Percentiles rank a stretch among this genome's conserved stretches.
Conservation (phyloP, 2,797 vertebrate species). For the Notoglanidium macrostoma region DNA sequence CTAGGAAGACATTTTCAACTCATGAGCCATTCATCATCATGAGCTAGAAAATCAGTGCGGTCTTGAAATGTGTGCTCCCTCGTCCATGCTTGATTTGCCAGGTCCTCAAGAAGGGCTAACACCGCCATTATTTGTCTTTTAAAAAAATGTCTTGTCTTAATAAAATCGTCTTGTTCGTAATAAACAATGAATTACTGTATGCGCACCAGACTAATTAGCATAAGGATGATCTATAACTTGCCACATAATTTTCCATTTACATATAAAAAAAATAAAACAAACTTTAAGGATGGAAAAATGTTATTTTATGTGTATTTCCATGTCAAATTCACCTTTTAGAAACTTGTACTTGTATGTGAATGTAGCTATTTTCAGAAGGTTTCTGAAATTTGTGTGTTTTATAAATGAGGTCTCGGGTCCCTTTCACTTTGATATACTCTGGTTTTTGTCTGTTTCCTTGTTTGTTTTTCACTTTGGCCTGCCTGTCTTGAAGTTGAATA, state of each 20-base stretch:
- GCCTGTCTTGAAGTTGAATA: not conserved
- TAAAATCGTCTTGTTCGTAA: not conserved
- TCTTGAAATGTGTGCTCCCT: not conserved
- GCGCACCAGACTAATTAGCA: not conserved
- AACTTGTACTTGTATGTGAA: not conserved
- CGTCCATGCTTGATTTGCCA: not conserved
- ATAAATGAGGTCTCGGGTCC: not conserved
- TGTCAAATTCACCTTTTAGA: not conserved
- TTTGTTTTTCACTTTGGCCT: not conserved
- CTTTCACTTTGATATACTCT: too few species aligned
- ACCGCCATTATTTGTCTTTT: not conserved
- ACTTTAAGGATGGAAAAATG: not conserved
- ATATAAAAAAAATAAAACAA: not conserved
- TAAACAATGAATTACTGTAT: not conserved
- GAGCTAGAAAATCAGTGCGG: not conserved
- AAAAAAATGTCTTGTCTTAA: too few species aligned
- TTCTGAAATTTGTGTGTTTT: not conserved
- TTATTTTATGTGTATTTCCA: not conserved
- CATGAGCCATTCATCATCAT: constrained; percentile 16
- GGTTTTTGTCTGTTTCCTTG: not conserved
- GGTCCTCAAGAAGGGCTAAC: not conserved
- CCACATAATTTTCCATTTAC: not conserved
- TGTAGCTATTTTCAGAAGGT: too few species aligned
- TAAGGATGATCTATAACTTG: not conserved
- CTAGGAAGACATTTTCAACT: not conserved